Conservation (phyloP, 2,888 invertebrate genomes). For the Amblyteles armatorius region DNA sequence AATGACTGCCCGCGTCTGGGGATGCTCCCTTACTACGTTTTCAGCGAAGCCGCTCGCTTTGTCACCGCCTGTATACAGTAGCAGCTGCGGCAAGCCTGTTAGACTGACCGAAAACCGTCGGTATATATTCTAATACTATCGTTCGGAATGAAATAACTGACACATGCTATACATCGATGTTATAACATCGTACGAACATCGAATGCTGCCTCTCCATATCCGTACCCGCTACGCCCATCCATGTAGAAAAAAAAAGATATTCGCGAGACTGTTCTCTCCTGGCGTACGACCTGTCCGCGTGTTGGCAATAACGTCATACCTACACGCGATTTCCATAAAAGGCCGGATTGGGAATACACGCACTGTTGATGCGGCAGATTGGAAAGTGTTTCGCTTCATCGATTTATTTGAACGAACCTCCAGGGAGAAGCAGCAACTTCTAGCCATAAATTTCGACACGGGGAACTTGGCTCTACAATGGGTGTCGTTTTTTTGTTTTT, state of each 20-base stretch:
- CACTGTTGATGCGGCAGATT: conserved; percentile 42
- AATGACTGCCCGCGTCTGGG: too few relatives aligned
- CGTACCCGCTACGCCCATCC: conserved; percentile 58
- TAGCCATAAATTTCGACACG: background rate
- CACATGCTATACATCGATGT: background rate
- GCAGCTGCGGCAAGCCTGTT: background rate
- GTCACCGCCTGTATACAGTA: too few relatives aligned
- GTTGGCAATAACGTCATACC: conserved; percentile 65
- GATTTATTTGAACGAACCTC: conserved; percentile 31
- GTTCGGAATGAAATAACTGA: background rate
- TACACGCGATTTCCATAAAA: conserved; percentile 64
- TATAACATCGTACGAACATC: background rate
- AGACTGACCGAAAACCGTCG: background rate
- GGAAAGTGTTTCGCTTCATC: conserved; percentile 60
- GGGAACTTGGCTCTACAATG: background rate
- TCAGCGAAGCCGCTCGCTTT: background rate
- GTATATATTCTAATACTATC: background rate
- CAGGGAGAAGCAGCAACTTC: background rate
- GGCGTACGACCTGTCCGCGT: conserved; percentile 32
- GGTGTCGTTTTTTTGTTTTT: background rate
- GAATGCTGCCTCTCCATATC: conserved; percentile 39
- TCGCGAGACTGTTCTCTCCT: conserved; percentile 32
- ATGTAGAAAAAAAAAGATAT: conserved; percentile 30
- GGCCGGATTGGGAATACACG: conserved; percentile 50
- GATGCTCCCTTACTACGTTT: background rate